Conservation (phyloP, 2,113 vertebrate species). For the Lethenteron camtschaticum region DNA sequence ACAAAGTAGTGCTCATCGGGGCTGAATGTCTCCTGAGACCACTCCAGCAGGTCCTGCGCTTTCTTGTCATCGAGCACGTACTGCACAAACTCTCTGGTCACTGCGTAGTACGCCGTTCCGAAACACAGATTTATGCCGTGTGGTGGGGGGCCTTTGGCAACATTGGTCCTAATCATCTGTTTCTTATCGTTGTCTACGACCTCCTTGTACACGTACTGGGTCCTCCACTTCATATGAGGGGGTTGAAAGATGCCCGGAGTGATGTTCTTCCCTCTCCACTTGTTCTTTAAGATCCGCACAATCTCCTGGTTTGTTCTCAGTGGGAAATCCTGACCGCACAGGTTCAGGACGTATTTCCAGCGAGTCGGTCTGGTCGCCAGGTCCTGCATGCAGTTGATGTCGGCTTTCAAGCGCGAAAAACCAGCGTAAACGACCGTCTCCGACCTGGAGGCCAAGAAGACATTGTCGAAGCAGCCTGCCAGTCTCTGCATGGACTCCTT, state of each 20-base stretch:
- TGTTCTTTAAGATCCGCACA: constrained; percentile 15
- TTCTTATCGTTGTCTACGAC: constrained; percentile 4
- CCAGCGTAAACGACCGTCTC: constrained; percentile 19
- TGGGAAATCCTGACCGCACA: constrained; percentile 29
- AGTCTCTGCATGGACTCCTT: constrained; percentile 12
- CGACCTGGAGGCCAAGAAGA: constrained; percentile 15
- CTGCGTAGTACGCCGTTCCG: constrained; percentile 17
- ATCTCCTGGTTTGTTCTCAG: constrained; percentile 26
- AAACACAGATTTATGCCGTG: constrained; percentile 23
- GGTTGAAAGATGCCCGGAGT: constrained; percentile 19
- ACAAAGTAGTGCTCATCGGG: constrained; percentile 33
- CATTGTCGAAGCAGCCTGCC: constrained; percentile 21
- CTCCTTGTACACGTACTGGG: constrained; percentile 16
- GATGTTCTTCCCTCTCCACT: constrained; percentile 14
- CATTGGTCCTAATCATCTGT: constrained; percentile 12
- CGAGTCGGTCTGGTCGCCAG: constrained; percentile 1
- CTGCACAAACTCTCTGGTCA: constrained; percentile 14
- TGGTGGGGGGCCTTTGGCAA: constrained; percentile 14
- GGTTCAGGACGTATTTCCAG: constrained; percentile 23
- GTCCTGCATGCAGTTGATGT: constrained; percentile 20
- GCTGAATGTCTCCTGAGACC: constrained; percentile 27
- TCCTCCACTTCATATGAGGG: constrained; percentile 4
- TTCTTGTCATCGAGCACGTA: constrained; percentile 14
- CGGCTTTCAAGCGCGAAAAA: constrained; percentile 16
- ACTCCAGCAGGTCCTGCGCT: constrained; percentile 15